These are phyloP conservation scores for Irena cyanogastra DNA, from an alignment of 2,113 vertebrate genomes.

Conservation along the genomic window DNA sequence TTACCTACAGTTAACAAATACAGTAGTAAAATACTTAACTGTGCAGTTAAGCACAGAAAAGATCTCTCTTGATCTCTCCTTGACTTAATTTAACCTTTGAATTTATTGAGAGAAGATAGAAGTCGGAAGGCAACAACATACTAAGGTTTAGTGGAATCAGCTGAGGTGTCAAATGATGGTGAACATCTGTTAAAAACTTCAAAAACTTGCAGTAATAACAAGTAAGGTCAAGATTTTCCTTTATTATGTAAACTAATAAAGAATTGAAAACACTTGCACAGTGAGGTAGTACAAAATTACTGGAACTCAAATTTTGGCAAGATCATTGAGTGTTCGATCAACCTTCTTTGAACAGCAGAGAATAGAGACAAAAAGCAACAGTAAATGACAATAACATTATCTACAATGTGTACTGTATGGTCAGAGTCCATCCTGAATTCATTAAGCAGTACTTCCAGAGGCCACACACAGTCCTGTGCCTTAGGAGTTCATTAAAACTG, in stretches of 20 bases:
- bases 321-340: neutral
- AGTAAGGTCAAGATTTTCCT: neutral
- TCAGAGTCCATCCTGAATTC: neutral
- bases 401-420: neutral
- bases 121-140: neutral
- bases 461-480: neutral
- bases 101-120: neutral
- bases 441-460: neutral
- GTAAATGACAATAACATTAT: neutral
- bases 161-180: neutral
- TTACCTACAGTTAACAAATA: neutral
- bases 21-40: neutral
- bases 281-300: neutral
- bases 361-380: neutral
- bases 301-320: neutral
- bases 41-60: neutral
- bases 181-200: neutral
- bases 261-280: neutral
- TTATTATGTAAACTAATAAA: neutral
- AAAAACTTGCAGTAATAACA: neutral
- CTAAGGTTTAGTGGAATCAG: neutral
- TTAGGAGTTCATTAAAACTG: neutral
- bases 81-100: neutral
- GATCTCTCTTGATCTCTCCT: neutral
- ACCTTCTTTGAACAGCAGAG: neutral